Evolutionary conservation across 2,888 invertebrate genomes (phyloP).

Genomic region (Caenorhabditis sp.): DNA sequence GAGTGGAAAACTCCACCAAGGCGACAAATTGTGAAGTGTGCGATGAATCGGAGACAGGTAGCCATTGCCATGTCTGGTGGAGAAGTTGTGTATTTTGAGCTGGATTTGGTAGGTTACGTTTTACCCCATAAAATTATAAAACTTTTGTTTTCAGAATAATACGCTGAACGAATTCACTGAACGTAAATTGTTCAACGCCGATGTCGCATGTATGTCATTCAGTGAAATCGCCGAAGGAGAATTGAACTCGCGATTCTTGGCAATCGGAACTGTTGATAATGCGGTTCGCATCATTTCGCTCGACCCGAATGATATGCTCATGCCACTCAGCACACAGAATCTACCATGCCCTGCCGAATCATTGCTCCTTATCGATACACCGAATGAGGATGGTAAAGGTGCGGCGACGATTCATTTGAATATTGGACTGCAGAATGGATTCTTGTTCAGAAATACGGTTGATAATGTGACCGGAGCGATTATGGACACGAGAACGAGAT

Average conservation of each 20-base stretch:
- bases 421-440: constrained; percentile 96
- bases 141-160: constrained; percentile 81
- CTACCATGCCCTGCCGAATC: constrained; percentile 95
- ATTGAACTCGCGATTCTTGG: constrained; percentile 80
- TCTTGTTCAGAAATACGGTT: constrained; percentile 87
- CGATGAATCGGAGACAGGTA: constrained; percentile 96
- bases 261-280: constrained; percentile 81
- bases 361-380: constrained; percentile 87
- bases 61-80: constrained; percentile 96
- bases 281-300: constrained; percentile 96
- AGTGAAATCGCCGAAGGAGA: constrained; percentile 94
- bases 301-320: constrained; percentile 90
- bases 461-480: constrained; percentile 95
- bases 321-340: constrained; percentile 80
- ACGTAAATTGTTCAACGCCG: constrained; percentile 87
- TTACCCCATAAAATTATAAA: no score
- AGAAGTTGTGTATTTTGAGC: constrained; percentile 97
- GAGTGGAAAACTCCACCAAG: constrained; percentile 99
- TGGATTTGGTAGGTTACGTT: constrained; percentile 98
- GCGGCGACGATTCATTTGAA: constrained; percentile 77
- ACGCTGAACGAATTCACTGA: constrained; percentile 98
- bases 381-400: constrained; percentile 62
- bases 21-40: constrained; percentile 94
- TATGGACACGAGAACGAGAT: constrained; percentile 94
- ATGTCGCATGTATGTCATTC: constrained; percentile 97